These are phyloP conservation scores for Leucania comma DNA, from an alignment of 2,888 invertebrate species.

Conservation along the genomic window DNA sequence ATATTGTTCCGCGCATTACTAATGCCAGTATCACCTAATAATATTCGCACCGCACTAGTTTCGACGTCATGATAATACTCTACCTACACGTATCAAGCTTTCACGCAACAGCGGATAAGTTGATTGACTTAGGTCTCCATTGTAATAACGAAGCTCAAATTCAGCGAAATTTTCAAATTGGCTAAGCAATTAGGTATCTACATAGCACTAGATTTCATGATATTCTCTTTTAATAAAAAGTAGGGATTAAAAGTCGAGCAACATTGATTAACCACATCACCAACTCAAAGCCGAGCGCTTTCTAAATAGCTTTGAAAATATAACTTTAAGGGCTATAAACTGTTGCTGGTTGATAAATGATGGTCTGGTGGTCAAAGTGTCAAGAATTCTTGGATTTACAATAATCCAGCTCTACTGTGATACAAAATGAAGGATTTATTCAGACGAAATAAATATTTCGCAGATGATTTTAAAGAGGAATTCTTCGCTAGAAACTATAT, in stretches of 20 bases:
- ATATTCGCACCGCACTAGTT: conserved; percentile 10
- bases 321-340: conserved; percentile 21
- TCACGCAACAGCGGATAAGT: conserved; percentile 24
- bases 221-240: conserved; percentile 31
- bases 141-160: conserved; percentile 9
- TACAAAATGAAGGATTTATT: background rate
- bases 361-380: conserved; percentile 21
- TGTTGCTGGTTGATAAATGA: conserved; percentile 23
- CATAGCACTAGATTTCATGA: background rate
- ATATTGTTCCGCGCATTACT: conserved; percentile 34
- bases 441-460: background rate
- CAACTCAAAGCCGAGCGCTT: conserved; percentile 6
- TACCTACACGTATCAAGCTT: conserved; percentile 10
- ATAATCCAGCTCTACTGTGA: background rate
- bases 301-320: conserved; percentile 35
- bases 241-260: conserved; percentile 2
- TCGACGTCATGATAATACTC: background rate
- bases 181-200: background rate
- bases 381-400: conserved; percentile 13
- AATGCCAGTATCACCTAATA: conserved; percentile 22
- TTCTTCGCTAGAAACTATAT: background rate
- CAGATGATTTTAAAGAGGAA: background rate
- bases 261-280: conserved; percentile 22
- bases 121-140: conserved; percentile 21
- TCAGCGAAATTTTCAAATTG: conserved; percentile 1